Base-by-base conservation (phyloP, 2,888 invertebrate genomes). In the Mesorhabditis sp. region DNA sequence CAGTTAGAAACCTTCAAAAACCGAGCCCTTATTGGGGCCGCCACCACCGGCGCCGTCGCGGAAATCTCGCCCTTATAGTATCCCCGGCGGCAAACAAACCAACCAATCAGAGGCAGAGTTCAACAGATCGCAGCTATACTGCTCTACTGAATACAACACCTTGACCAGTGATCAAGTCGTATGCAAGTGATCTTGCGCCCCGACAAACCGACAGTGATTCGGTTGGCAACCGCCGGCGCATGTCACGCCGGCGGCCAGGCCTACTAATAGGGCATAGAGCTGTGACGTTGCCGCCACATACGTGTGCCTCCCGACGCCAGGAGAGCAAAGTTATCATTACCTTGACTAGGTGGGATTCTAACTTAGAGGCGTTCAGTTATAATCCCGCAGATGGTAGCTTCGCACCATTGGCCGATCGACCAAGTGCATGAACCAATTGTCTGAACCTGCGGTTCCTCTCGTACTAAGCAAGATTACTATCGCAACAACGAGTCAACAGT, bases 301-400 rank as follows among this genome's bases (percentile, higher is more conserved):
- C 15, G 28, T 43, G 67, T 66, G 72, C 75, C 70, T 70, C 68
- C 69, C 73, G 72, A 73, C 72, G 69, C 64, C 73, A n/a, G 67
- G 74, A 58, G 65, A 71, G 62, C 70, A 64, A 75, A 58, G 66
- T 72, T 62, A 61, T 74, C 65, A 61, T 71, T n/a, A 86, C 86
- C 45, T 67, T 86, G 88, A 86, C 89, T 89, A 89, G 90, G 88
- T 86, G 87, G 90, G 89, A 89, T 90, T 89, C 89, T 88, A 89
- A 88, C 89, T 90, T 90, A 87, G 87, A 87, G 86, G 87, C 86
- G 83, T 87, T 87, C 86, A 88, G 87, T 83, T 85, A 89, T 90
- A n/a, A n/a, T n/a, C 90, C 89, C 87, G 87, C 89, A 88, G 89
- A 89, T 89, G 89, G 90, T 90, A 90, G 90, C 90, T 87, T 90